Conservation (phyloP, 2,888 invertebrate genomes). For the Timandra comae region DNA sequence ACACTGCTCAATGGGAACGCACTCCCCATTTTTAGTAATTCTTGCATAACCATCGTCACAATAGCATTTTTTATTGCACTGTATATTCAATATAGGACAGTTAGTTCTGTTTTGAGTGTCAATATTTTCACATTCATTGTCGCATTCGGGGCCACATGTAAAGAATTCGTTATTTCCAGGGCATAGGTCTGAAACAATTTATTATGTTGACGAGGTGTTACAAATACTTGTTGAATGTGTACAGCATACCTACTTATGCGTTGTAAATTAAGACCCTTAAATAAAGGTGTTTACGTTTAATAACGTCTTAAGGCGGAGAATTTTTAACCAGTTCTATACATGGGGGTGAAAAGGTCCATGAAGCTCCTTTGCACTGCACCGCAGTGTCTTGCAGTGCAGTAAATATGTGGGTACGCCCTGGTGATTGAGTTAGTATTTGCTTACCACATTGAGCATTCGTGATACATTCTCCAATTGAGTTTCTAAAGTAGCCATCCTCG, state of each 20-base stretch:
- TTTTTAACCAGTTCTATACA: too few species aligned
- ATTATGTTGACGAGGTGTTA: too few species aligned
- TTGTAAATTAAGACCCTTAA: too few species aligned
- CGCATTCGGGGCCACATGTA: constrained; percentile 27
- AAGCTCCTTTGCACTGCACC: too few species aligned
- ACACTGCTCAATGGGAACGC: constrained; percentile 29
- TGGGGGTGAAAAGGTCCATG: too few species aligned
- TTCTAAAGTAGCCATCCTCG: constrained; percentile 29
- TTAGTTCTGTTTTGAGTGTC: constrained; percentile 28
- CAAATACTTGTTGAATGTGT: too few species aligned
- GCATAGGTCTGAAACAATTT: constrained; percentile 25
- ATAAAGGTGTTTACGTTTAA: too few species aligned
- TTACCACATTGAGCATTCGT: constrained; percentile 31
- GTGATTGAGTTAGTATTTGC: too few species aligned
- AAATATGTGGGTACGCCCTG: too few species aligned
- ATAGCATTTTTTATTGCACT: constrained; percentile 32
- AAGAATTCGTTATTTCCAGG: constrained; percentile 17
- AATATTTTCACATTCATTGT: constrained; percentile 30
- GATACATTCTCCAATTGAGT: constrained; percentile 30
- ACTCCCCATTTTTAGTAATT: constrained; percentile 21
- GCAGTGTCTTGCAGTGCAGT: too few species aligned
- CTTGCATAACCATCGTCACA: constrained; percentile 35
- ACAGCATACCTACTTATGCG: too few species aligned
- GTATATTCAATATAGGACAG: constrained; percentile 30
- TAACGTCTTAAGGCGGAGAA: too few species aligned